Evolutionary conservation across 2,113 vertebrate genomes (phyloP).

Genomic region (Coryphaenoides rupestris): DNA sequence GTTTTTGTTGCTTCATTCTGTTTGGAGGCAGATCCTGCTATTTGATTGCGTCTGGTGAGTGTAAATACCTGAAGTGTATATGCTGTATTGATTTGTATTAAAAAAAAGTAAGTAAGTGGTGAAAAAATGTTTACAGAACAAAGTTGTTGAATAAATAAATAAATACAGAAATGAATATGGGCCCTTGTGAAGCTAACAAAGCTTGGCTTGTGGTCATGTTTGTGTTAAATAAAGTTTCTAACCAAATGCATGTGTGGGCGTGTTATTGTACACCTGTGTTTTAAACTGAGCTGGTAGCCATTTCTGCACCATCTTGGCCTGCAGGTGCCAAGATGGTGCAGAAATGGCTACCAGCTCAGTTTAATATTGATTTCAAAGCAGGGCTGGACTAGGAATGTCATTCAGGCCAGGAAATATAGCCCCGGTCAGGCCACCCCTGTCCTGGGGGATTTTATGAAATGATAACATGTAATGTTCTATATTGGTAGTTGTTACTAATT

Average conservation of each 20-base stretch:
- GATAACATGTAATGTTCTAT: too few relatives aligned
- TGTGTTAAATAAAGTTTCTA: conserved; percentile 70
- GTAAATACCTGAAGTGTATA: conserved; percentile 54
- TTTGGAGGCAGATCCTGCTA: conserved; percentile 49
- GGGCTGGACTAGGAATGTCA: too few relatives aligned
- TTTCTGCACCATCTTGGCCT: neutral
- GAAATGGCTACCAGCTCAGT: too few relatives aligned
- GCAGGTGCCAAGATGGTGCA: too few relatives aligned
- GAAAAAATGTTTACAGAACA: conserved; percentile 53
- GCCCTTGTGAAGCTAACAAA: conserved; percentile 45
- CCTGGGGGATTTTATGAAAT: too few relatives aligned
- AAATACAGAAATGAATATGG: conserved; percentile 15
- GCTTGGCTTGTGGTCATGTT: conserved; percentile 58
- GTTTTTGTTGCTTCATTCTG: conserved; percentile 18
- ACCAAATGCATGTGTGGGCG: conserved; percentile 32
- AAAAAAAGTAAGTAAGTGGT: conserved; percentile 47
- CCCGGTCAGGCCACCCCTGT: too few relatives aligned
- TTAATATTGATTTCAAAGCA: too few relatives aligned
- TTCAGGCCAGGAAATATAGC: too few relatives aligned
- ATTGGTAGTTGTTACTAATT: too few relatives aligned
- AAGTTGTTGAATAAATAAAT: conserved; percentile 44
- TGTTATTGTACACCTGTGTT: neutral
- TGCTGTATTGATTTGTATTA: conserved; percentile 63
- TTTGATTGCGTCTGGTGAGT: conserved; percentile 50
- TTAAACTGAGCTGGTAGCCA: too few relatives aligned